Conservation (phyloP, 92 coral and sea anemone species). For the Actinostola sp. region DNA sequence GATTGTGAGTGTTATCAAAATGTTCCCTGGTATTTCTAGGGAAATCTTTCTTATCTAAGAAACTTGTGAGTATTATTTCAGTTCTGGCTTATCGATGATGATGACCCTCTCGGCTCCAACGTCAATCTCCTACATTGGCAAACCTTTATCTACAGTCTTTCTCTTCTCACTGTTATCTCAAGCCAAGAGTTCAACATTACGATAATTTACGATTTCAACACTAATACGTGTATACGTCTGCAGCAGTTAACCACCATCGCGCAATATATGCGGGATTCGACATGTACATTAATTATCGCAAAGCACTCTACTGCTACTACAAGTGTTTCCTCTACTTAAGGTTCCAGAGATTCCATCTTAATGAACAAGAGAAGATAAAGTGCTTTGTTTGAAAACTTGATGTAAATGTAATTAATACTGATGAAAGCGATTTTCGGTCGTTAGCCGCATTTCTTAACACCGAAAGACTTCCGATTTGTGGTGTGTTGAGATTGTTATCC, state of each 20-base stretch:
- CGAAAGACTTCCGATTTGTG: constrained; percentile 33
- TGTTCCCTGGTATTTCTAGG: constrained; percentile 4
- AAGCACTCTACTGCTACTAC: background rate
- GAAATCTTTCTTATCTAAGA: constrained; percentile 7
- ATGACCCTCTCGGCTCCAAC: constrained; percentile 4
- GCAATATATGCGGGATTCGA: background rate
- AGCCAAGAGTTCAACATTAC: background rate
- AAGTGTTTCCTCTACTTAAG: background rate
- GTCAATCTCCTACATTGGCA: background rate
- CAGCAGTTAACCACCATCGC: background rate
- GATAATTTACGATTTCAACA: background rate
- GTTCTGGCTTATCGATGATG: constrained; percentile 3
- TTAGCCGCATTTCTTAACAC: constrained; percentile 9
- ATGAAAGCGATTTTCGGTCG: constrained; percentile 26
- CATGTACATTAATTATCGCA: background rate
- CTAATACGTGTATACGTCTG: too few relatives aligned
- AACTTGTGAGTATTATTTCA: background rate
- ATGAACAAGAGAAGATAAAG: constrained; percentile 18
- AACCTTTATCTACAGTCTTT: background rate
- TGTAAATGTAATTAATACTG: constrained; percentile 32
- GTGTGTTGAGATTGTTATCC: background rate
- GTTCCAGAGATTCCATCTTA: constrained; percentile 2
- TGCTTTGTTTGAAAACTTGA: constrained; percentile 17
- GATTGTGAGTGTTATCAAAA: background rate
- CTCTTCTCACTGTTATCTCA: background rate